Percentiles rank a stretch among this genome's conserved stretches.
Conservation (phyloP, 2,113 vertebrate species). For the Hyla sarda region DNA sequence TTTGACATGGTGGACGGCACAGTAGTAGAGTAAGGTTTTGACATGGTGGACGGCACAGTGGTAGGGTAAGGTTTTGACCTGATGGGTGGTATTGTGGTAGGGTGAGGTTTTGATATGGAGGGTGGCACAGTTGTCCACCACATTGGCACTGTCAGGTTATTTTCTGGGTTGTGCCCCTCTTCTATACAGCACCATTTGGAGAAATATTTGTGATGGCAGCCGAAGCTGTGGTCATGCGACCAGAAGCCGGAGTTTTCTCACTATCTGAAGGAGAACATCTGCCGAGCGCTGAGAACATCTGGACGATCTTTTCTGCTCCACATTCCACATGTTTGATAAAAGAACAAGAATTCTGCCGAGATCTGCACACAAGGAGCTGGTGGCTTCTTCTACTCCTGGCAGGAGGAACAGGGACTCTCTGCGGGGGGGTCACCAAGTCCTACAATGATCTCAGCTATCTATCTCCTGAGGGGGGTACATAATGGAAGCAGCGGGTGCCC, state of each 20-base stretch:
- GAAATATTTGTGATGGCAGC: no score
- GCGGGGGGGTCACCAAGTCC: background rate
- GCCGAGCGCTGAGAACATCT: background rate
- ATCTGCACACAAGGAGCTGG: background rate
- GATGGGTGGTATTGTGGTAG: no score
- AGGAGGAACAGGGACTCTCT: background rate
- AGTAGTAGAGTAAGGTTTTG: no score
- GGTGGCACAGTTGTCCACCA: no score
- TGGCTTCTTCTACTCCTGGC: background rate
- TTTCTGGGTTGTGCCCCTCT: background rate
- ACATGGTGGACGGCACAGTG: no score
- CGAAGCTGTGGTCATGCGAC: background rate
- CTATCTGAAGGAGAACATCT: background rate
- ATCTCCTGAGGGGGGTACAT: no score
- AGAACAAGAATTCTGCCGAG: background rate
- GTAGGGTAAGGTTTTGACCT: no score
- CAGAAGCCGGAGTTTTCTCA: background rate
- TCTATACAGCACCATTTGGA: no score
- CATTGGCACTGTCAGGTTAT: background rate
- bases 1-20: no score
- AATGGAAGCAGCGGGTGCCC: no score
- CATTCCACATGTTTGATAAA: conserved; percentile 14
- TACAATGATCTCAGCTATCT: no score
- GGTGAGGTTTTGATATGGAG: background rate
- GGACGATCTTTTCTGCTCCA: background rate